phyloP scores from a whole-genome alignment of 2,113 vertebrate genomes.

The Halichoeres trimaculatus region DNA sequence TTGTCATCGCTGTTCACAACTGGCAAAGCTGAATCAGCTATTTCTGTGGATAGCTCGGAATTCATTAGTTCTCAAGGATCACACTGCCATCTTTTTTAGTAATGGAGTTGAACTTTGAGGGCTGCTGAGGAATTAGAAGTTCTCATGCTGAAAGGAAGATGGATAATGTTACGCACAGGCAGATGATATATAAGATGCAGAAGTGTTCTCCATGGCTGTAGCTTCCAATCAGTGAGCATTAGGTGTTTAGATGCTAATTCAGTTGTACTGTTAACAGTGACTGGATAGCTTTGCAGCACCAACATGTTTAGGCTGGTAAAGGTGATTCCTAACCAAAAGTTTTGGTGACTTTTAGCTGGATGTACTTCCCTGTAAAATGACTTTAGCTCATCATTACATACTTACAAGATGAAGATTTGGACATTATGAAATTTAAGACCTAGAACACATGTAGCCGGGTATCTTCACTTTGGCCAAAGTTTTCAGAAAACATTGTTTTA shows the following conservation, averaged over 20 bases:
- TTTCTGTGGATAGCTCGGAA: conserved; percentile 61
- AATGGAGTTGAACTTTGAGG: conserved; percentile 63
- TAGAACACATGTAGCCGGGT: too few species aligned
- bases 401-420: too few species aligned
- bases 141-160: background rate
- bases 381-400: too few species aligned
- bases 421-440: too few species aligned
- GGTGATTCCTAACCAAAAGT: too few species aligned
- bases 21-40: conserved; percentile 69
- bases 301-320: conserved; percentile 4
- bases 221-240: background rate
- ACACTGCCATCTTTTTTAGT: conserved; percentile 44
- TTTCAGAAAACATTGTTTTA: too few species aligned
- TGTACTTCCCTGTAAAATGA: too few species aligned
- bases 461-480: too few species aligned
- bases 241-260: background rate
- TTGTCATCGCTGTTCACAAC: conserved; percentile 64
- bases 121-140: conserved; percentile 9
- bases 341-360: too few species aligned
- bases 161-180: background rate
- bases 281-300: background rate
- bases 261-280: background rate
- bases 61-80: conserved; percentile 75
- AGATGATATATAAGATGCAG: conserved; percentile 7
- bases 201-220: background rate